A percentile compares a stretch with the other conserved stretches of the same genome.
phyloP scores from a whole-genome alignment of 1,140 invertebrate genomes.

The Zaprionus ghesquierei region DNA sequence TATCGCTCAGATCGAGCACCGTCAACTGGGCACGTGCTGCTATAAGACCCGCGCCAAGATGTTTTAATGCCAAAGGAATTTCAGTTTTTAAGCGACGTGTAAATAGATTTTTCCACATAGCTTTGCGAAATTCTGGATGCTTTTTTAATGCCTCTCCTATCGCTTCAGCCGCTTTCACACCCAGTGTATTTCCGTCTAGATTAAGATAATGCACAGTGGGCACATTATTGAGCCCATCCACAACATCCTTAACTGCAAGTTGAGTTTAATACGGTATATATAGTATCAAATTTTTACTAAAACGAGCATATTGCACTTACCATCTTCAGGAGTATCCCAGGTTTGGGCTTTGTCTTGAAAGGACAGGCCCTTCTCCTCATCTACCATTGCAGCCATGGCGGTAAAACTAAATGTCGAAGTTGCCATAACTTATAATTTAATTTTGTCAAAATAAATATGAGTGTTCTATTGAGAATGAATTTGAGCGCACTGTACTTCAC shows the following conservation, averaged over 20 bases:
- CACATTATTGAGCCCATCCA: slow-evolving; percentile 56
- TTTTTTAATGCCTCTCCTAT: slow-evolving; percentile 91
- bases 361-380: slow-evolving; percentile 60
- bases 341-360: slow-evolving; percentile 62
- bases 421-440: slow-evolving; percentile 3
- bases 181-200: slow-evolving; percentile 96
- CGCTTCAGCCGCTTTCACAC: slow-evolving; percentile 92
- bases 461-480: background rate
- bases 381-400: slow-evolving; percentile 53
- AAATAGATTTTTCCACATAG: slow-evolving; percentile 98
- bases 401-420: slow-evolving; percentile 59
- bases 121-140: slow-evolving; percentile 90
- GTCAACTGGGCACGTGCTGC: slow-evolving; percentile 89
- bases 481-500: slow-evolving; percentile 47
- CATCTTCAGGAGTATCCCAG: slow-evolving; percentile 68
- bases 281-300: background rate
- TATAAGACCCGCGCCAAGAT: slow-evolving; percentile 91
- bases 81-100: slow-evolving; percentile 96
- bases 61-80: slow-evolving; percentile 92
- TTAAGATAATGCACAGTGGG: slow-evolving; percentile 84
- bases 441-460: background rate
- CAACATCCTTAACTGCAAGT: slow-evolving; percentile 64
- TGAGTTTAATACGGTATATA: background rate
- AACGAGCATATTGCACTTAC: slow-evolving; percentile 29
- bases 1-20: slow-evolving; percentile 97